Base-by-base conservation (phyloP, 1,140 invertebrate genomes). In the Neuroterus valhalla region DNA sequence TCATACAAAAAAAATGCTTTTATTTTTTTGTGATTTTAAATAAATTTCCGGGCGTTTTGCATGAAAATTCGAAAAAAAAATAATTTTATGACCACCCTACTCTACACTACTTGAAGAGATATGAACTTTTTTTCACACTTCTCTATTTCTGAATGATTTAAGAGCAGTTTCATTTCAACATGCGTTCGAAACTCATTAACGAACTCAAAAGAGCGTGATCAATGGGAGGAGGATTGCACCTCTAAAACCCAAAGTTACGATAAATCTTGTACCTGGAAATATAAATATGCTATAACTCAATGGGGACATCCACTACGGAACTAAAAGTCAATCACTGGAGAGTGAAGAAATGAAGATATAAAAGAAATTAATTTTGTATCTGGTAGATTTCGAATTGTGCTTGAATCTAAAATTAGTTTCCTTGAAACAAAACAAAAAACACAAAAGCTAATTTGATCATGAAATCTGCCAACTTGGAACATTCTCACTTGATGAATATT, bases 121-220 rank as follows among this genome's bases (percentile, higher is more conserved):
- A 50, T 6, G 1, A 50, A 26, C 10, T 52, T 52, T 21, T 52
- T 52, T 52, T 21, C 31, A 15, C 4, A 4, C 31, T 31, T 31
- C 23, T 38, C 31, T n/a, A 31, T 5, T 31, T 62, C 11, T 3
- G 26, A 62, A 62, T 62, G 55, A 62, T 23, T 48, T 48, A 38
- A 8, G 31, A 8, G 31, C 15, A 48, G 52, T 62, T 62, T 62
- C n/a, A 2, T 12, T 62, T 26, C 55, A 8, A 55, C 52, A 23
- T 14, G 52, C 21, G 48, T 43, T 80, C 43, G 70, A 46, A 38
- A 71, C 71, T 80, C 76, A 72, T 80, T 80, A 75, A 52, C 74
- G 70, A 78, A 76, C 75, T 72, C 78, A 74, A 66, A 42, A 68
- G 12, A 74, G 68, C 77, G 71, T 75, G 71, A 55, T 72, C 68